Evolutionary conservation across 1,140 invertebrate genomes (phyloP).

Genomic region (Orchesella cincta): DNA sequence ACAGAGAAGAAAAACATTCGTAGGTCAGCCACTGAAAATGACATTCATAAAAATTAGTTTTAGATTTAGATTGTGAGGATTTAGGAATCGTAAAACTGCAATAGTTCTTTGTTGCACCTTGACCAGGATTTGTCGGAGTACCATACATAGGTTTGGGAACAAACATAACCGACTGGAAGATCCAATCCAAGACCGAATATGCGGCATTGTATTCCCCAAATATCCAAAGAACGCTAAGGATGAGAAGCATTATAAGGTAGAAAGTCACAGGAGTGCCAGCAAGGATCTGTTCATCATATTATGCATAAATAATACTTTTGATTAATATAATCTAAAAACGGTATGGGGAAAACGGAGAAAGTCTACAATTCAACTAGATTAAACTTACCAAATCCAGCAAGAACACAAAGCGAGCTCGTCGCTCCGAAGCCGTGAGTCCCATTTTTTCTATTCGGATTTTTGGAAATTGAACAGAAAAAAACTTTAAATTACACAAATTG

Average conservation of each 20-base stretch:
- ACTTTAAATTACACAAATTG: too few species aligned
- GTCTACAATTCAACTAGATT: too few species aligned
- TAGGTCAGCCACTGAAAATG: slow-evolving; percentile 16
- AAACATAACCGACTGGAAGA: slow-evolving; percentile 9
- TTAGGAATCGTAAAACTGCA: background rate
- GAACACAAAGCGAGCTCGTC: background rate
- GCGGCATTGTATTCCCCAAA: slow-evolving; percentile 20
- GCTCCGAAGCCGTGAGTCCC: background rate
- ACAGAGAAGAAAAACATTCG: slow-evolving; percentile 24
- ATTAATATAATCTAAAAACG: too few species aligned
- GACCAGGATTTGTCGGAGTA: slow-evolving; percentile 21
- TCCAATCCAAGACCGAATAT: slow-evolving; percentile 15
- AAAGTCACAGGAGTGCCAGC: background rate
- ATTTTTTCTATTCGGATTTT: too few species aligned
- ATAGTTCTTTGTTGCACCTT: background rate
- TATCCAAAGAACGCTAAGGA: slow-evolving; percentile 15
- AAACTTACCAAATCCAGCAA: slow-evolving; percentile 1
- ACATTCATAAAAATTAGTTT: background rate
- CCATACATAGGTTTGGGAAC: background rate
- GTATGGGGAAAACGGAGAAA: too few species aligned
- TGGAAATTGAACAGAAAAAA: too few species aligned
- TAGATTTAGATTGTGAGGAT: background rate
- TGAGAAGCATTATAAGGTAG: slow-evolving; percentile 5
- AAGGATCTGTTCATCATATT: background rate
- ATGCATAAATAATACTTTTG: background rate